These are phyloP conservation scores for Elmis aenea DNA, from an alignment of 2,888 invertebrate species.

Conservation along the genomic window DNA sequence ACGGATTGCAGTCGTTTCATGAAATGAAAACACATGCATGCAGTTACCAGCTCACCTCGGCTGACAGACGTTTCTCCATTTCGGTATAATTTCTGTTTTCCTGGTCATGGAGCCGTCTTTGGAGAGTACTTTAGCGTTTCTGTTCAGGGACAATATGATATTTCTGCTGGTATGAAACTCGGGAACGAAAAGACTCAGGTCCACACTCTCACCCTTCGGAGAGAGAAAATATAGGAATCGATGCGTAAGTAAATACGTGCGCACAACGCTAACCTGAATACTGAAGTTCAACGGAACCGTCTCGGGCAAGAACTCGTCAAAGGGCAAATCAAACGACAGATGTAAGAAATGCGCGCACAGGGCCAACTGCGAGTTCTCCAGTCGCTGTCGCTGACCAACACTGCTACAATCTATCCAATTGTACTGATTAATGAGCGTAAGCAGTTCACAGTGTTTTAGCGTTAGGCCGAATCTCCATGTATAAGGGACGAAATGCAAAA, in stretches of 20 bases:
- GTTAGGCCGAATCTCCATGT: conserved; percentile 90
- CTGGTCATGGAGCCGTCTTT: conserved; percentile 61
- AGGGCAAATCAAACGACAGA: conserved; percentile 89
- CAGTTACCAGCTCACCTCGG: no score
- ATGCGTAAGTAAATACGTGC: no score
- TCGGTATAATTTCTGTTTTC: conserved; percentile 53
- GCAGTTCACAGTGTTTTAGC: conserved; percentile 91
- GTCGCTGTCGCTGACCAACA: conserved; percentile 63
- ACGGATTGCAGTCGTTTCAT: conserved; percentile 2
- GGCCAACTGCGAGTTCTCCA: conserved; percentile 88
- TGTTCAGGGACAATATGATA: conserved; percentile 77
- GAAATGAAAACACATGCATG: neutral
- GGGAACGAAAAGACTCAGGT: conserved; percentile 83
- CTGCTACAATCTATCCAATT: conserved; percentile 99
- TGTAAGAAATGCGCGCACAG: conserved; percentile 93
- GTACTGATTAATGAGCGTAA: conserved; percentile 90
- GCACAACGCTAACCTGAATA: conserved; percentile 61
- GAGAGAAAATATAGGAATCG: conserved; percentile 6
- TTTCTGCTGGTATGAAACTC: conserved; percentile 86
- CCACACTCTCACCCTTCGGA: conserved; percentile 78
- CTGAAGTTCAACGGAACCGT: conserved; percentile 86
- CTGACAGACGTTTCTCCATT: conserved; percentile 80
- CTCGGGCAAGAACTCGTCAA: conserved; percentile 88
- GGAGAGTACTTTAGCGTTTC: conserved; percentile 80
- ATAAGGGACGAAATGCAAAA: conserved; percentile 93